These are phyloP conservation scores for Muraenolepis orangiensis DNA, from an alignment of 2,797 vertebrate species.

Conservation along the genomic window DNA sequence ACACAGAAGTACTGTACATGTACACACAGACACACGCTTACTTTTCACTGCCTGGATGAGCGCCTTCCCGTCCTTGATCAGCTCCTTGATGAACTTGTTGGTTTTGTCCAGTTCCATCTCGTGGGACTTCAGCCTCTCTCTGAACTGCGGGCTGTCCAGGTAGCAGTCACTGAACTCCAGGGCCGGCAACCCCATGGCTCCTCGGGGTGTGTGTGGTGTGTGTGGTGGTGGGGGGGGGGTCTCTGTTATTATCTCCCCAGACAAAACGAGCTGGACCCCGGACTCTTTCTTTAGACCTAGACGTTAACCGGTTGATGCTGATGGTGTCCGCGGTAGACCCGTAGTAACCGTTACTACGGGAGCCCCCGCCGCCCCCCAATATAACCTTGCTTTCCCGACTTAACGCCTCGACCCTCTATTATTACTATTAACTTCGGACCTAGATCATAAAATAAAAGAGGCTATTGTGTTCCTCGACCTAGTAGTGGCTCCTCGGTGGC, in stretches of 20 bases:
- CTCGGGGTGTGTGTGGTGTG: constrained; percentile 9
- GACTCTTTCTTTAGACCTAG: no score
- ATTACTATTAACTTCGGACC: neutral
- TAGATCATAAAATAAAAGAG: neutral
- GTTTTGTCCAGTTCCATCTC: constrained; percentile 82
- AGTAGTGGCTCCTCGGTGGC: constrained; percentile 3
- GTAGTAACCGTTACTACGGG: no score
- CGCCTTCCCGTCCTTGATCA: constrained; percentile 81
- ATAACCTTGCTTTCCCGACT: constrained; percentile 29
- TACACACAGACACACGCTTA: constrained; percentile 57
- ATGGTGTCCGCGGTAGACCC: no score
- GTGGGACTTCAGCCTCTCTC: constrained; percentile 79
- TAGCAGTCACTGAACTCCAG: constrained; percentile 83
- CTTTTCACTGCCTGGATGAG: constrained; percentile 79
- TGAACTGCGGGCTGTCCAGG: constrained; percentile 80
- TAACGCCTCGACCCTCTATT: neutral
- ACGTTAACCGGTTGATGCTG: no score
- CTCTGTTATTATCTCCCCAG: no score
- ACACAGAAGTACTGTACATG: no score
- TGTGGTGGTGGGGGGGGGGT: no score
- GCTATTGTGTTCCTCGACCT: neutral
- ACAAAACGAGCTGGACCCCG: no score
- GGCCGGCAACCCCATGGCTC: constrained; percentile 77
- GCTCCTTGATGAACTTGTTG: constrained; percentile 84
- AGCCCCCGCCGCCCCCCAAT: no score